A percentile compares a stretch with the other conserved stretches of the same genome.
phyloP scores from a whole-genome alignment of 2,888 invertebrate genomes.

The Netelia melanura region DNA sequence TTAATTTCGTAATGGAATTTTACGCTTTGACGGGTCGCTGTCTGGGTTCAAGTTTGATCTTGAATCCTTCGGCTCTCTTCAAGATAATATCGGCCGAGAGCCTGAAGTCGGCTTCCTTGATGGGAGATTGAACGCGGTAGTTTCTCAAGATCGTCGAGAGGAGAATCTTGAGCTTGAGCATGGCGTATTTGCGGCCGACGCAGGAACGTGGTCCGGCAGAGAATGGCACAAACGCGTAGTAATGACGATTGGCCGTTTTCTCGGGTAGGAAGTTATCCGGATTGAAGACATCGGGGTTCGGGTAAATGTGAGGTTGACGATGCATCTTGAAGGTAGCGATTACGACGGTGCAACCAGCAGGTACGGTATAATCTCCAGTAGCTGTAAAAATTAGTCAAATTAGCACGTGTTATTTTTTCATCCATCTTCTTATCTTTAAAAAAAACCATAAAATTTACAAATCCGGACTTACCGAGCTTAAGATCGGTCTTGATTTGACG shows the following conservation, averaged over 20 bases:
- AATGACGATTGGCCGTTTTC: slow-evolving; percentile 90
- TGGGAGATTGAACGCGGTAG: slow-evolving; percentile 88
- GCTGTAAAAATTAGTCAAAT: slow-evolving; percentile 81
- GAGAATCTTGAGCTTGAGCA: slow-evolving; percentile 91
- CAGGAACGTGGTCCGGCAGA: slow-evolving; percentile 93
- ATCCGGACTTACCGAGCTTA: slow-evolving; percentile 87
- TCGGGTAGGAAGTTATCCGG: slow-evolving; percentile 93
- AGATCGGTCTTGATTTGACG: slow-evolving; percentile 90
- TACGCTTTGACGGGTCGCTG: slow-evolving; percentile 73
- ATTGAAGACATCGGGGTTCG: slow-evolving; percentile 90
- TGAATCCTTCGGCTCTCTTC: slow-evolving; percentile 91
- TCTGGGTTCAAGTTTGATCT: slow-evolving; percentile 82
- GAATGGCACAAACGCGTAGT: slow-evolving; percentile 93
- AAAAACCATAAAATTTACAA: neutral
- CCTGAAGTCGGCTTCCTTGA: slow-evolving; percentile 89
- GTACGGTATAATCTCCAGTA: slow-evolving; percentile 88
- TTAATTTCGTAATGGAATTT: slow-evolving; percentile 7
- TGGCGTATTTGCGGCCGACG: slow-evolving; percentile 93
- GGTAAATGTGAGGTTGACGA: slow-evolving; percentile 88
- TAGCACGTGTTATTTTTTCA: too few relatives aligned
- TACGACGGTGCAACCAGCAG: slow-evolving; percentile 90
- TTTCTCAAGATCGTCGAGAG: slow-evolving; percentile 90
- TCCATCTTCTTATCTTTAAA: neutral
- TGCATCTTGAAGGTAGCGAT: slow-evolving; percentile 90
- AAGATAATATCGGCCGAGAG: slow-evolving; percentile 91